Base-by-base conservation (phyloP, 2,113 vertebrate genomes). In the Nibea coibor region DNA sequence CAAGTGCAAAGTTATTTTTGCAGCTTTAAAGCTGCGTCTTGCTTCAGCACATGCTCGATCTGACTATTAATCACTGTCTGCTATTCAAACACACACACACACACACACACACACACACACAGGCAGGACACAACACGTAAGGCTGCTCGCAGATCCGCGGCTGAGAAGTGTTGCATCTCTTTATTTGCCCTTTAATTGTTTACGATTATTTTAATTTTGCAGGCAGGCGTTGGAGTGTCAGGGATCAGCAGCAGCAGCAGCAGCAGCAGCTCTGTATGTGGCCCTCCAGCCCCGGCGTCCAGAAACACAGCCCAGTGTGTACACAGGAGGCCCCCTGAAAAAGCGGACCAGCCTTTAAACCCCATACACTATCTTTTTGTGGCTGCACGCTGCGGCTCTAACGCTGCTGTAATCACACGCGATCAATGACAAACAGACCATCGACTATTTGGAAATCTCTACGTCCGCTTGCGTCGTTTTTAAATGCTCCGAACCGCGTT, bases 281-380 rank as follows among this genome's bases (percentile, higher is more conserved):
- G 81, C 81, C 66, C 70, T 77, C 17, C n/a, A 71, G 47, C 77
- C 35, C 69, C 73, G 45, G 70, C 69, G 43, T 77, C 73, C 73
- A 76, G 67, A 78, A 81, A 62, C 81, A 54, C 5, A 81, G 50
- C 81, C 66, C 73, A 9, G 51, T 84, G 75, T 89, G 81, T 80
- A 73, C 83, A 87, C 71, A 83, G 79, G 82, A 89, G 86, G 59
- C 74, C 84, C 79, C 77, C 16, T 68, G 56, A n/a, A 80, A 70
- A 72, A 67, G 72, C 28, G 43, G 66, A 78, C 43, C 80, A 51
- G 28, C 80, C 53, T 83, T 69, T 51, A 35, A 84, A 42, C 72
- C 35, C 57, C 48, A 63, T 50, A 72, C 56, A 54, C 6, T 80
- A 63, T 85, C 45, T 82, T 63, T 87, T 39, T 89, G 35, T 39